Conservation (phyloP, 2,888 invertebrate genomes). For the Zonitis immaculata region DNA sequence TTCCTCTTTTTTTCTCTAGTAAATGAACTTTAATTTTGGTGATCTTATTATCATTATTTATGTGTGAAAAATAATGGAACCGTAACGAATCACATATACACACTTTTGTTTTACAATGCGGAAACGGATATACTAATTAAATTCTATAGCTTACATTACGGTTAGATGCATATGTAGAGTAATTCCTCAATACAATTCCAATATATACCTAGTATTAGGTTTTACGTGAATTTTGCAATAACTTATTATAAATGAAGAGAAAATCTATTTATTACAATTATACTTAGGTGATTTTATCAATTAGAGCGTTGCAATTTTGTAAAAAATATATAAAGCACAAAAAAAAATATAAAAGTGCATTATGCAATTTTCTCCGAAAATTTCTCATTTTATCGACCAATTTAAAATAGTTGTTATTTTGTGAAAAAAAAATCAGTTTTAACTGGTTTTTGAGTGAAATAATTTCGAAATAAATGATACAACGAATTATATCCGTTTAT, state of each 20-base stretch:
- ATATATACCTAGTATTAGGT: too few species aligned
- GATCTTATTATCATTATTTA: too few species aligned
- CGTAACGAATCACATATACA: conserved; percentile 9
- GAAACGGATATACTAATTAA: conserved; percentile 27
- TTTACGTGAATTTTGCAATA: background rate
- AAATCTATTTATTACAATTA: background rate
- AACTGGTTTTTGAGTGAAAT: background rate
- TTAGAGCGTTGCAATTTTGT: conserved; percentile 2
- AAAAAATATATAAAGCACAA: background rate
- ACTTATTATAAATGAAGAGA: too few species aligned
- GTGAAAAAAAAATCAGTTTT: background rate
- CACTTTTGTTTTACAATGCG: conserved; percentile 15
- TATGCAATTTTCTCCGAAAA: background rate
- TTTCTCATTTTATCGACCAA: too few species aligned
- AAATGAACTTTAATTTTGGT: too few species aligned
- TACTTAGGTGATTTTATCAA: conserved; percentile 2
- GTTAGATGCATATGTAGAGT: conserved; percentile 20
- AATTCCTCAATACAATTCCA: conserved; percentile 12
- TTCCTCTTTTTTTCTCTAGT: background rate
- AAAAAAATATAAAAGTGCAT: background rate
- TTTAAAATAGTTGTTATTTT: too few species aligned
- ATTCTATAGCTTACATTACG: conserved; percentile 19
- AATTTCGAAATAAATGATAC: too few species aligned
- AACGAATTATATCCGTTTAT: background rate
- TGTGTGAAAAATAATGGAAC: conserved; percentile 13